phyloP scores from a whole-genome alignment of 2,888 invertebrate genomes.

The Aromia moschata region DNA sequence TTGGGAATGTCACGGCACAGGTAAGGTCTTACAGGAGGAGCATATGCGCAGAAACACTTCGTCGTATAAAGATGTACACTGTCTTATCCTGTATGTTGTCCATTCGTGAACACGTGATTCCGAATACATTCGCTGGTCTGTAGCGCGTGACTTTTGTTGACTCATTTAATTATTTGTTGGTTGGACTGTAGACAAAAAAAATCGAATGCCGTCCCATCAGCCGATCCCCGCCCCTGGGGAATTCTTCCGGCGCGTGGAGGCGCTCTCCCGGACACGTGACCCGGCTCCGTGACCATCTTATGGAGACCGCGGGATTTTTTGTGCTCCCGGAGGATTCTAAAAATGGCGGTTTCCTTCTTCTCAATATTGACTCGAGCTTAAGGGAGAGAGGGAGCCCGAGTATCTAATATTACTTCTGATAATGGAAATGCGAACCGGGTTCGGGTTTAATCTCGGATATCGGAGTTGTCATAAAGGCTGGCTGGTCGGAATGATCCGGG shows the following conservation, averaged over 20 bases:
- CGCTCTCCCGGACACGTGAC: slow-evolving; percentile 42
- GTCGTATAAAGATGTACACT: too few species aligned
- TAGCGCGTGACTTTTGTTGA: too few species aligned
- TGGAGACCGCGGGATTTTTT: slow-evolving; percentile 37
- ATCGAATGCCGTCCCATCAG: slow-evolving; percentile 44
- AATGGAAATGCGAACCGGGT: slow-evolving; percentile 20
- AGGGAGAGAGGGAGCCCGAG: slow-evolving; percentile 27
- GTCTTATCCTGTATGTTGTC: too few species aligned
- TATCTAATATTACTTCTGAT: slow-evolving; percentile 28
- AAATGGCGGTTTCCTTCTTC: slow-evolving; percentile 37
- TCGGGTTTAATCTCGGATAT: slow-evolving; percentile 9
- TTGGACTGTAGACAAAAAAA: too few species aligned
- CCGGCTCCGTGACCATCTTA: slow-evolving; percentile 45
- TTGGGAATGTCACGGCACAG: too few species aligned
- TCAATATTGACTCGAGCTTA: slow-evolving; percentile 33
- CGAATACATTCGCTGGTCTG: too few species aligned
- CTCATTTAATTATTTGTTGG: too few species aligned
- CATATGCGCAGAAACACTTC: too few species aligned
- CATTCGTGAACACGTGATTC: too few species aligned
- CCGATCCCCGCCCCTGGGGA: slow-evolving; percentile 40
- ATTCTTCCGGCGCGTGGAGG: slow-evolving; percentile 35
- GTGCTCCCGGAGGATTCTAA: slow-evolving; percentile 36
- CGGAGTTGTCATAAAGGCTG: slow-evolving; percentile 1
- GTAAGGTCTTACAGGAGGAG: too few species aligned
- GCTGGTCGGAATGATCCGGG: background rate